A percentile compares a stretch with the other conserved stretches of the same genome.
Evolutionary conservation across 2,113 vertebrate species (phyloP).

Genomic region (Enhydra lutris): DNA sequence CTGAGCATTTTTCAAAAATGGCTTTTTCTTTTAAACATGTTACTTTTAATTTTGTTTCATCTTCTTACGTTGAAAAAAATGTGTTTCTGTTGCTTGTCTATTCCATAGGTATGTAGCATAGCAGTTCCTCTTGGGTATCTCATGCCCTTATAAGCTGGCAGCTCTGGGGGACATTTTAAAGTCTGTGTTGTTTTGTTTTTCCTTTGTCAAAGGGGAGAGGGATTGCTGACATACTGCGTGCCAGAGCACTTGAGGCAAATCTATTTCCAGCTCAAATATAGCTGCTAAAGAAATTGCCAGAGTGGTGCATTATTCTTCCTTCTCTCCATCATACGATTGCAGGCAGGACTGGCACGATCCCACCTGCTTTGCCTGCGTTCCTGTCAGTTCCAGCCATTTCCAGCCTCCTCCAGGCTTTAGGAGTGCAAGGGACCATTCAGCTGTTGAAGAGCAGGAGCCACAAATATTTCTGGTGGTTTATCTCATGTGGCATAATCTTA

Average conservation of each 20-base stretch:
- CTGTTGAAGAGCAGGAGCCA: background rate
- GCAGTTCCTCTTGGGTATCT: background rate
- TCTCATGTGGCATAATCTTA: accelerated
- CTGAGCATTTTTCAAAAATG: background rate
- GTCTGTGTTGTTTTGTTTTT: background rate
- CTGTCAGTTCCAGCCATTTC: background rate
- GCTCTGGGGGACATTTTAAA: background rate
- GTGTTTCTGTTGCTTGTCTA: background rate
- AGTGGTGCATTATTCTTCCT: background rate
- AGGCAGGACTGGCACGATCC: background rate
- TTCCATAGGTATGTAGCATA: background rate
- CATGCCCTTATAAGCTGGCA: background rate
- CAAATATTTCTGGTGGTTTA: background rate
- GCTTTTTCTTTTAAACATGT: background rate
- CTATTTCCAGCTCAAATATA: background rate
- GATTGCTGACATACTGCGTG: background rate
- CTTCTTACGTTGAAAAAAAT: background rate
- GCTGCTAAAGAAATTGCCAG: background rate
- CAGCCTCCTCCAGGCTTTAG: no score
- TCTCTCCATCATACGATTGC: accelerated
- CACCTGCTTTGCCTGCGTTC: background rate
- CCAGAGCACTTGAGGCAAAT: background rate
- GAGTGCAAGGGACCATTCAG: background rate
- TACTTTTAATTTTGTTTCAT: background rate
- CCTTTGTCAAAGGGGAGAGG: background rate